A percentile compares a stretch with the other conserved stretches of the same genome.
These are phyloP conservation scores for Diarsia brunnea DNA, from an alignment of 2,888 invertebrate species.

Conservation along the genomic window DNA sequence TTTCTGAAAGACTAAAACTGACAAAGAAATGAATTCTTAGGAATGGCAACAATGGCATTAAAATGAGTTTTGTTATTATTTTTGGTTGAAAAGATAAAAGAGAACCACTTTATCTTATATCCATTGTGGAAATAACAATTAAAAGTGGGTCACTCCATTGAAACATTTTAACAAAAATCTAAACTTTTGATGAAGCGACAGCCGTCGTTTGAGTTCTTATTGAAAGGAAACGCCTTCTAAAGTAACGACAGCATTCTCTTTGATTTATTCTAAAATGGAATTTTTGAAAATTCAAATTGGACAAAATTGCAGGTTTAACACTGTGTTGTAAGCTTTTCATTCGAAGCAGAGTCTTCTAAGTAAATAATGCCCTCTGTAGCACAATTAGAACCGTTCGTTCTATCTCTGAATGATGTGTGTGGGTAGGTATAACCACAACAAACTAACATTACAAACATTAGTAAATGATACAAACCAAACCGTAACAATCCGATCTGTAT, in stretches of 20 bases:
- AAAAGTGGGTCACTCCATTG: conserved; percentile 20
- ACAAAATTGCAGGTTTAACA: background rate
- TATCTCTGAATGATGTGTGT: background rate
- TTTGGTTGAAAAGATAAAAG: conserved; percentile 24
- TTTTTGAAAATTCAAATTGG: too few species aligned
- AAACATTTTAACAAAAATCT: background rate
- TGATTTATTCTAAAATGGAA: background rate
- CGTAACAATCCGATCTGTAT: conserved; percentile 18
- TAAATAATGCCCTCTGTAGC: background rate
- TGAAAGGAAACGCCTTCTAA: background rate
- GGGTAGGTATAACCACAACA: background rate
- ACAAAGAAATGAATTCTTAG: conserved; percentile 13
- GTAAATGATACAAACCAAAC: conserved; percentile 16
- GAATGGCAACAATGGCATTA: conserved; percentile 29
- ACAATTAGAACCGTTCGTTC: background rate
- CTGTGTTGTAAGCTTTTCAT: background rate
- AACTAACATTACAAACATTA: conserved; percentile 13
- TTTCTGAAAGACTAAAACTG: background rate
- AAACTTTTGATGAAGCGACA: background rate
- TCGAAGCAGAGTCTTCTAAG: background rate
- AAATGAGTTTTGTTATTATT: conserved; percentile 22
- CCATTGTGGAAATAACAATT: conserved; percentile 11
- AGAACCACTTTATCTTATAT: background rate
- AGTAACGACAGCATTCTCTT: background rate
- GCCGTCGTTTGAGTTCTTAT: background rate